Percentiles rank a stretch among this genome's conserved stretches.
Evolutionary conservation across 2,888 invertebrate species (phyloP).

Genomic region (Drosophila limbata): DNA sequence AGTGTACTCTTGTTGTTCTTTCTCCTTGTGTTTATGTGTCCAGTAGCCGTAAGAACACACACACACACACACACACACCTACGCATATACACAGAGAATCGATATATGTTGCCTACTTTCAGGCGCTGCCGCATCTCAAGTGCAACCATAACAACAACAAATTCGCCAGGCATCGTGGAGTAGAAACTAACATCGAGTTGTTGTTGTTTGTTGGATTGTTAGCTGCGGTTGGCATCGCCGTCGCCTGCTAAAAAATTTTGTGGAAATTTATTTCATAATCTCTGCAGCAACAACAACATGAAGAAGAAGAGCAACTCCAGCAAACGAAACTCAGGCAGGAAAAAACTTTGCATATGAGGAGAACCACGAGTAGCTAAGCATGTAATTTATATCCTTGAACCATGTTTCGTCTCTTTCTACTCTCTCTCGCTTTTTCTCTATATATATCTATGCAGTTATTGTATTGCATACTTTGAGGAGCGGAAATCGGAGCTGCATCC

Average conservation of each 20-base stretch:
- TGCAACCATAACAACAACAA: slow-evolving; percentile 56
- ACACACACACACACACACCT: not conserved
- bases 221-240: slow-evolving; percentile 57
- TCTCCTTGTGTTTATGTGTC: slow-evolving; percentile 35
- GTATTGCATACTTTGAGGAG: slow-evolving; percentile 45
- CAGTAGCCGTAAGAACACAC: slow-evolving; percentile 8
- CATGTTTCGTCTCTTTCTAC: slow-evolving; percentile 3
- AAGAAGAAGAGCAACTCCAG: slow-evolving; percentile 21
- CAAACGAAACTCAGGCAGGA: slow-evolving; percentile 10
- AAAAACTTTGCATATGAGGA: slow-evolving; percentile 69
- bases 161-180: slow-evolving; percentile 44
- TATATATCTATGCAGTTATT: slow-evolving; percentile 45
- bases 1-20: slow-evolving; percentile 35
- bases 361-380: slow-evolving; percentile 79
- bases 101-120: slow-evolving; percentile 57
- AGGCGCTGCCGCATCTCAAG: slow-evolving; percentile 66
- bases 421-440: not conserved
- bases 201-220: slow-evolving; percentile 38
- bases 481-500: slow-evolving; percentile 47
- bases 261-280: slow-evolving; percentile 80
- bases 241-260: slow-evolving; percentile 73
- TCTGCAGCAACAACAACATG: slow-evolving; percentile 51
- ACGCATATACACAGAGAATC: slow-evolving; percentile 6
- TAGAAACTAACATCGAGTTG: slow-evolving; percentile 27
- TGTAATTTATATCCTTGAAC: slow-evolving; percentile 77